Conservation (phyloP, 1,140 invertebrate genomes). For the Drosophila leontia region DNA sequence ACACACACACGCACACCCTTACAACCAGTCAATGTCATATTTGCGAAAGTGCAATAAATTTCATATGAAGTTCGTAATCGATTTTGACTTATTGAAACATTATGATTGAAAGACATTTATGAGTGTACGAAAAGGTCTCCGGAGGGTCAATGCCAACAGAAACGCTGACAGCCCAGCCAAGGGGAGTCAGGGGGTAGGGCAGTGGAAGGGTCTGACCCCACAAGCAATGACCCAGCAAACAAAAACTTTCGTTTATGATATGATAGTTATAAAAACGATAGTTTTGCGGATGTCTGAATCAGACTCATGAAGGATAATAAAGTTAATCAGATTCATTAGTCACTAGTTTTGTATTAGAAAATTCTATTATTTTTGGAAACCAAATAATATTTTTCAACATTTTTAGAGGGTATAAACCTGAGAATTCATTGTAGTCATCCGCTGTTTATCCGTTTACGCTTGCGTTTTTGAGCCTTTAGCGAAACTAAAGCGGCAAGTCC, state of each 20-base stretch:
- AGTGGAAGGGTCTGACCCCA: background rate
- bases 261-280: too few species aligned
- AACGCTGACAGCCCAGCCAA: slow-evolving; percentile 64
- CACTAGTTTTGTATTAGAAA: too few species aligned
- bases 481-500: too few species aligned
- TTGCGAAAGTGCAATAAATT: slow-evolving; percentile 84
- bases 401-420: too few species aligned
- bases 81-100: slow-evolving; percentile 85
- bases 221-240: slow-evolving; percentile 22
- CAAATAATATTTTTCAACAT: too few species aligned
- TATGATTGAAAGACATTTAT: slow-evolving; percentile 85
- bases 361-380: too few species aligned
- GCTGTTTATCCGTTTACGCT: too few species aligned
- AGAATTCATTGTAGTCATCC: too few species aligned
- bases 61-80: slow-evolving; percentile 84
- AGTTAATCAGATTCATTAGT: too few species aligned
- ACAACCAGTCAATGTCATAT: slow-evolving; percentile 77
- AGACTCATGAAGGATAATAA: background rate
- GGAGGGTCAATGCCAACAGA: slow-evolving; percentile 78
- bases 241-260: too few species aligned
- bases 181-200: background rate
- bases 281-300: too few species aligned
- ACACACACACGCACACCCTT: background rate
- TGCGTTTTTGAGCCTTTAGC: too few species aligned
- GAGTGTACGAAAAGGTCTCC: slow-evolving; percentile 79